Percentiles rank a stretch among this genome's conserved stretches.
Evolutionary conservation across 2,113 vertebrate genomes (phyloP).

Genomic region (Heloderma charlesbogerti): DNA sequence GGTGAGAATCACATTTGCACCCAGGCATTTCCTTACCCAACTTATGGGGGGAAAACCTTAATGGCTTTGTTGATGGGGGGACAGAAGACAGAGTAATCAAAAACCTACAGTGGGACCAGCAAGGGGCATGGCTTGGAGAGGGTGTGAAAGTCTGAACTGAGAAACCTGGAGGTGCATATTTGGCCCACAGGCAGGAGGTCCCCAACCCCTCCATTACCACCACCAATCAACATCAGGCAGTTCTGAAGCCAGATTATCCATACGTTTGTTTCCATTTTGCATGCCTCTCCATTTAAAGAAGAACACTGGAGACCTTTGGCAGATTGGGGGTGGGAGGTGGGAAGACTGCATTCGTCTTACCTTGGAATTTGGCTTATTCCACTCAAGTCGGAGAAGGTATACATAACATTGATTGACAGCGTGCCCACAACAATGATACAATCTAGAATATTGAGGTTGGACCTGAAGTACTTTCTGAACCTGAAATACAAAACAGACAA

Average conservation of each 20-base stretch:
- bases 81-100: background rate
- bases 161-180: background rate
- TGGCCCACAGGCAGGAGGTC: background rate
- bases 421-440: conserved; percentile 83
- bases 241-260: background rate
- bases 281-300: background rate
- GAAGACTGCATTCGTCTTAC: conserved; percentile 72
- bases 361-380: conserved; percentile 82
- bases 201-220: background rate
- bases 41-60: background rate
- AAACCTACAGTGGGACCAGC: background rate
- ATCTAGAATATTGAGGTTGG: conserved; percentile 87
- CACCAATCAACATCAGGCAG: background rate
- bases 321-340: background rate
- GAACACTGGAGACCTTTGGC: background rate
- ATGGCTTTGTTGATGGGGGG: background rate
- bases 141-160: too few species aligned
- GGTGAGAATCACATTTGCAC: background rate
- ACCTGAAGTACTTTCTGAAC: conserved; percentile 86
- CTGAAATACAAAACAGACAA: conserved; percentile 74
- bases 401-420: conserved; percentile 83
- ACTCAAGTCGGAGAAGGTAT: conserved; percentile 78
- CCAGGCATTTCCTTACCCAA: background rate
- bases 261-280: background rate
- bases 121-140: background rate